Evolutionary conservation across 2,888 invertebrate species (phyloP).

Genomic region (Cephus pulcher): DNA sequence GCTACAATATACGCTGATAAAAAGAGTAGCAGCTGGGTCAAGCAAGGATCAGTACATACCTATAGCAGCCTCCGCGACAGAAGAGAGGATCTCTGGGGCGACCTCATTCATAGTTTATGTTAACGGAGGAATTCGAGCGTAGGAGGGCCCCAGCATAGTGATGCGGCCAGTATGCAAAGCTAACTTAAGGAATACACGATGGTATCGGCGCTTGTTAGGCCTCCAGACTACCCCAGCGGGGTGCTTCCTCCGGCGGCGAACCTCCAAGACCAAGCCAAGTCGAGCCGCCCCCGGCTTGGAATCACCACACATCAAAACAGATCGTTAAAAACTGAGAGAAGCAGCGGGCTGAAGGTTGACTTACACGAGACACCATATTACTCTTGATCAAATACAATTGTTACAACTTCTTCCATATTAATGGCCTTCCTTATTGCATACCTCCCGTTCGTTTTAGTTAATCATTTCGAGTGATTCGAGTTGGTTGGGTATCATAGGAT

Average conservation of each 20-base stretch:
- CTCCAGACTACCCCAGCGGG: slow-evolving; percentile 53
- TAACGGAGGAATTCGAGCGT: slow-evolving; percentile 32
- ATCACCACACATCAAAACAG: slow-evolving; percentile 50
- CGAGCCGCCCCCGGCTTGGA: slow-evolving; percentile 30
- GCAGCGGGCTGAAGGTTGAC: background rate
- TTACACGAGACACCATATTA: background rate
- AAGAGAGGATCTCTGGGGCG: background rate
- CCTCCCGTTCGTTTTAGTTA: too few relatives aligned
- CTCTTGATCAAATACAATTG: background rate
- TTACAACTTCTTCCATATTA: background rate
- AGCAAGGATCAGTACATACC: background rate
- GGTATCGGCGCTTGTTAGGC: slow-evolving; percentile 54
- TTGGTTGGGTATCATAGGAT: background rate
- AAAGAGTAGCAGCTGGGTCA: background rate
- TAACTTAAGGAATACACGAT: slow-evolving; percentile 41
- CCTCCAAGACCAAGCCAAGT: slow-evolving; percentile 31
- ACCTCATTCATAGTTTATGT: slow-evolving; percentile 38
- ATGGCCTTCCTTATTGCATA: too few relatives aligned
- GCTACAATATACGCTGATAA: background rate
- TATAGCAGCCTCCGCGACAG: background rate
- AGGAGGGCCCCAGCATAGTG: slow-evolving; percentile 34
- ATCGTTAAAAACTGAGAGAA: slow-evolving; percentile 45
- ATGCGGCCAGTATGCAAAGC: slow-evolving; percentile 38
- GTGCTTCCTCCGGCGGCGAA: slow-evolving; percentile 46
- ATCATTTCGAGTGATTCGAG: background rate